Conservation (phyloP, 2,888 invertebrate species). For the Oeneis ivallda region DNA sequence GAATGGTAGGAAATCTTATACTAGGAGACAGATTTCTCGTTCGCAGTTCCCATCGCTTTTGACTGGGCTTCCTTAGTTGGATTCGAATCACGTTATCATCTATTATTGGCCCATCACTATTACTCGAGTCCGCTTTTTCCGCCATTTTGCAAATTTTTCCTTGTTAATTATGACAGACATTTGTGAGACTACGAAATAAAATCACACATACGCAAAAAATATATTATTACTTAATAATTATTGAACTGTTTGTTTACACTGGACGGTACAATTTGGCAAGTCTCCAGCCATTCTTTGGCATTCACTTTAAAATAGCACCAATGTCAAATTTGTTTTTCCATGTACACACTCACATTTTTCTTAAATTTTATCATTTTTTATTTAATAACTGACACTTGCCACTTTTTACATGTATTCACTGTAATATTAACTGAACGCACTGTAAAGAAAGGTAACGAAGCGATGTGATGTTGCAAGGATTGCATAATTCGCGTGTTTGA, state of each 20-base stretch:
- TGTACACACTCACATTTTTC: slow-evolving; percentile 45
- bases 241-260: slow-evolving; percentile 78
- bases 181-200: slow-evolving; percentile 40
- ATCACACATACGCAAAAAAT: slow-evolving; percentile 50
- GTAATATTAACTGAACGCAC: slow-evolving; percentile 65
- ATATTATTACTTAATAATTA: slow-evolving; percentile 51
- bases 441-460: slow-evolving; percentile 29
- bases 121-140: slow-evolving; percentile 61
- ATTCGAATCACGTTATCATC: slow-evolving; percentile 82
- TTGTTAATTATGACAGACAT: slow-evolving; percentile 45
- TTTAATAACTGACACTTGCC: slow-evolving; percentile 36
- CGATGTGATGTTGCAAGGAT: slow-evolving; percentile 50
- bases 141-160: slow-evolving; percentile 57
- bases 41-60: slow-evolving; percentile 84
- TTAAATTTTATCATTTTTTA: slow-evolving; percentile 26
- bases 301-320: slow-evolving; percentile 74
- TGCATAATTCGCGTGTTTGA: slow-evolving; percentile 40
- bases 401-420: slow-evolving; percentile 59
- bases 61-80: slow-evolving; percentile 82
- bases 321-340: slow-evolving; percentile 79
- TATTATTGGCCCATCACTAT: slow-evolving; percentile 74
- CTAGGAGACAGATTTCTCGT: slow-evolving; percentile 84
- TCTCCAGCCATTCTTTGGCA: slow-evolving; percentile 67
- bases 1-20: slow-evolving; percentile 82
- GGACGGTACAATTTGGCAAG: slow-evolving; percentile 73